Evolutionary conservation across 2,113 vertebrate genomes (phyloP), one percentile per base, ranked within the genome.

Genomic region (Perccottus glenii): DNA sequence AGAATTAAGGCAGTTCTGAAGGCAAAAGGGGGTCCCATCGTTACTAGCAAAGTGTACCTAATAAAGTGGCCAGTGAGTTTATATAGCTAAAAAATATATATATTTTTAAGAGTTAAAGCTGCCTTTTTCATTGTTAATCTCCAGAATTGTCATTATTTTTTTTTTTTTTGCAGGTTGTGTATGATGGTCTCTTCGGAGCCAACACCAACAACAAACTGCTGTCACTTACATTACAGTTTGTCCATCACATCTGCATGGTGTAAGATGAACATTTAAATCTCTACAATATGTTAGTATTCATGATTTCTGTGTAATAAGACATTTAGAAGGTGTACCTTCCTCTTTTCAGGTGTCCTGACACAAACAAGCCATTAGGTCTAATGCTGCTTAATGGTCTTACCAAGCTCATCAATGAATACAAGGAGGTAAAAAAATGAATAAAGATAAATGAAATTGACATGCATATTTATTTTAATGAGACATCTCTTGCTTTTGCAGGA

Each of bases 361-460:
- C 91, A 77, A 99, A 99, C 91, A 99, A 98, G 48, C 98, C 96
- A 1, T 86, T 99, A 70, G 98, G 98, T 55, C 92, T 98, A n/a
- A 97, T 99, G 97, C 94, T 99, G 81, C 92, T 99, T 58, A 99
- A 99, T 87, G 98, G 98, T 55, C 95, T 99, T n/a, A 99, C 98
- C 52, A 99, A 99, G 73, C 93, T 99, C 74, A 99, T 99, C 63
- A 99, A 96, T 84, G 98, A 99, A 86, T 96, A 98, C 85, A 98
- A 98, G 87, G 96, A 99, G 94, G 98, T 98, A 92, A 76, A 32
- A 36, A 14, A 55, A 1, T 27, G 19, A 61, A 50, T 9, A 7
- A n/a, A 14, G 46, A 32, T 32, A 14, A 16, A 6, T 11, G 11
- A 49, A 32, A 32, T n/a, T 14, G 3, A 11, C 27, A 11, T 12